Conservation (phyloP, 92 coral and sea anemone genomes). For the Umimayanthus kanabou region DNA sequence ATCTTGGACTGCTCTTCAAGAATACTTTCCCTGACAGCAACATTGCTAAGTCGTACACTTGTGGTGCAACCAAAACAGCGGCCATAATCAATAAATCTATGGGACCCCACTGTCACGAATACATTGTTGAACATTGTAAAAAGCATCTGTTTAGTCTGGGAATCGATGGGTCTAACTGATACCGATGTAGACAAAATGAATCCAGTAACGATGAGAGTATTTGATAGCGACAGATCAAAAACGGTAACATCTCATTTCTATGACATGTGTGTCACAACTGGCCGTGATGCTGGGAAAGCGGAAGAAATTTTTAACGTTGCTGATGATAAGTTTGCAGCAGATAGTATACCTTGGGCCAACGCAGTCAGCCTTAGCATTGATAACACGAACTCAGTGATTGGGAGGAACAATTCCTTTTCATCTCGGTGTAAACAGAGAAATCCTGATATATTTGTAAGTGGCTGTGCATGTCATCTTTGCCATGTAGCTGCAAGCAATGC, state of each 20-base stretch:
- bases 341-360: conserved; percentile 25
- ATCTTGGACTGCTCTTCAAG: conserved; percentile 43
- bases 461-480: conserved; percentile 45
- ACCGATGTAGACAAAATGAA: background rate
- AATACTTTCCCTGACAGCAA: conserved; percentile 53
- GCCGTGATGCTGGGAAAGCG: too few species aligned
- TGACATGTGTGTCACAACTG: conserved; percentile 53
- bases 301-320: conserved; percentile 4
- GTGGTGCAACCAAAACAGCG: background rate
- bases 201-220: conserved; percentile 2
- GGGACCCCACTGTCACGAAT: conserved; percentile 33
- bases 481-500: conserved; percentile 49
- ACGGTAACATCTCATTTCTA: conserved; percentile 42
- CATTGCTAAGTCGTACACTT: conserved; percentile 21
- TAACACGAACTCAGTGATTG: conserved; percentile 45
- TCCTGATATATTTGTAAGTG: conserved; percentile 39
- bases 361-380: conserved; percentile 38
- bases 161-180: conserved; percentile 13
- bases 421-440: conserved; percentile 19
- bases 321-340: conserved; percentile 17
- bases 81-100: conserved; percentile 45
- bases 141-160: conserved; percentile 43
- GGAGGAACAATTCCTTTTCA: background rate
- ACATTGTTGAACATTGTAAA: conserved; percentile 30
- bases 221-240: conserved; percentile 48